Evolutionary conservation across 2,113 vertebrate genomes (phyloP), one percentile per base, ranked within the genome.

Genomic region (Notarius lentiginosus): DNA sequence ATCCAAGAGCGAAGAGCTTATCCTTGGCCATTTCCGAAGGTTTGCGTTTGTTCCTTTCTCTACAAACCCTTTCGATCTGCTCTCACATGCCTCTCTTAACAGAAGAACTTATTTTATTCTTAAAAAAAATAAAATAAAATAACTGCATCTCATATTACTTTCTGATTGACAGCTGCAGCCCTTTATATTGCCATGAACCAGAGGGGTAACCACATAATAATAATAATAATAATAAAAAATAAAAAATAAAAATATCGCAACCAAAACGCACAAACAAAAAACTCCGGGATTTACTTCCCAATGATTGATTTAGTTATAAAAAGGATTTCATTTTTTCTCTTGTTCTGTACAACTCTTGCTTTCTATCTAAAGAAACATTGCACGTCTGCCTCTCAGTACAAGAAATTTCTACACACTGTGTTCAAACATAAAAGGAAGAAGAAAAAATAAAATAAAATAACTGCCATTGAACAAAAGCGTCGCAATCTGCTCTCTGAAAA

Each of bases 401-500:
- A 87, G 17, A 88, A 86, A 86, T 88, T 82, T 87, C 82, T 95
- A 97, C 96, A 96, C 82, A 87, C 89, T 87, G 63, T 85, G 63
- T 83, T 70, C 27, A 65, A 72, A 84, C n/a, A 34, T 49, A 66
- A 47, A 73, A 76, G 53, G 70, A n/a, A 58, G 75, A 79, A 18
- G 65, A 87, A n/a, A 68, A 68, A 15, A 68, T n/a, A n/a, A 72
- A 18, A 8, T 66, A 82, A 89, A 41, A 34, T 1, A 17, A 30
- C 41, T 41, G 41, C 41, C 41, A 41, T 41, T 41, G 49, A 49
- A 4, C 49, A 41, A 87, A 88, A 85, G 85, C 79, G 47, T 82
- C 65, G 63, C 41, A 92, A 96, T 93, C 94, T 95, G 94, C 92
- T 93, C 91, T 92, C 93, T 94, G 93, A 92, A 95, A 95, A 94